Evolutionary conservation across 2,888 invertebrate species (phyloP), one percentile per base, ranked within the genome.

Genomic region (Elmis aenea): DNA sequence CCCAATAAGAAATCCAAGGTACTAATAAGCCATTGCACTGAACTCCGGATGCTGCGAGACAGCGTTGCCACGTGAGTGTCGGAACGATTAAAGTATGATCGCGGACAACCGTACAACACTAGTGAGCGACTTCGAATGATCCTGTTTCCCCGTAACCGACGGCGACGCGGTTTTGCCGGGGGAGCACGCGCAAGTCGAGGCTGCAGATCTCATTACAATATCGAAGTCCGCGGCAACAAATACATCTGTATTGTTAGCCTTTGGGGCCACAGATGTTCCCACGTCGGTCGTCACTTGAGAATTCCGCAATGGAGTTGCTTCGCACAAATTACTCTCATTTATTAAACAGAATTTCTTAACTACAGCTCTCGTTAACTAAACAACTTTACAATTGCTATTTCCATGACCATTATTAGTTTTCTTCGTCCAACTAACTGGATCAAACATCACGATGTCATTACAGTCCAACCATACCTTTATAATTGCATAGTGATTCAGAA

Each of bases 41-140:
- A 32, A 23, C 12, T 32, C 13, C 28, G 29, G 32, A 27, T 28
- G 38, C 27, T 38, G 32, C 20, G 26, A 25, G 33, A 47, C 46
- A 42, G 38, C 42, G 48, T 50, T 55, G 55, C 54, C 54, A 54
- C 54, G 54, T 57, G 55, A 54, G 49, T 23, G 38, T 39, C 44
- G 44, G 41, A 42, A 37, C 42, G 42, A 46, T 27, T 50, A 41
- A 35, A 40, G 27, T 40, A 42, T 42, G 28, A 38, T 35, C 39
- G 30, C 48, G 43, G 32, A 36, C 46, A 51, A 54, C 49, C 51
- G 50, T 38, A 45, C 39, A 50, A 45, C 35, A 38, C 54, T 45
- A 55, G 47, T 48, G 56, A 56, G 47, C 57, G 54, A 58, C 57
- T 55, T 54, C 50, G 48, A 61, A 55, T 59, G 60, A 61, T 61